Base-by-base conservation (phyloP, 2,113 vertebrate species). In the Macrotus californicus region DNA sequence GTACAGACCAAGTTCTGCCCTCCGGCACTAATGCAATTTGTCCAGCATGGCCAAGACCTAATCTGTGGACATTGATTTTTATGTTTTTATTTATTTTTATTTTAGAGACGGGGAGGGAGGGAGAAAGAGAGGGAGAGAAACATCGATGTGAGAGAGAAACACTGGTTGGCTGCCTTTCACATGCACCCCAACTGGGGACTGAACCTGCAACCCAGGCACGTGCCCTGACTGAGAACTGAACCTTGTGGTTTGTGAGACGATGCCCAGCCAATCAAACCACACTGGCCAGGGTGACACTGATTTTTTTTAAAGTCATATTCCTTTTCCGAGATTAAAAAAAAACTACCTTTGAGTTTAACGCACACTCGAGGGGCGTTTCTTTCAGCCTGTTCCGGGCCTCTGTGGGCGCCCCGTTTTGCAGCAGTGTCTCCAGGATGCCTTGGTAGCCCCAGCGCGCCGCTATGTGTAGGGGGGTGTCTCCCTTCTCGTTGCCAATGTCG, bases 381-480 rank as follows among this genome's bases (percentile, higher is more conserved):
- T 98, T 99, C 98, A 97, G 98, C 73, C 98, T 98, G 98, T 99
- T 99, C 87, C 98, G 97, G 89, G 98, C 56, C 69, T 98, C 95
- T 0, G 98, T 98, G 93, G 98, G 98, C 3, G 99, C 99, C 18
- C 99, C 99, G 0, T 99, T 99, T 96, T 99, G 99, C 96, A 99
- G 96, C 94, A 99, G 97, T 43, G 99, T 99, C 96, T 99, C 98
- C 66, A 99, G 99, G 97, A 99, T 99, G 39, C 99, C 98, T 77
- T 99, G 99, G 39, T 99, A 99, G 77, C 99, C 99, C 99, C 99
- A 99, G 1, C 99, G 99, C 0, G 99, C 98, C 22, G 99, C 99
- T 16, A 99, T 98, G 97, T 99, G 99, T 34, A 99, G 98, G 7
- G 99, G 98, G 0, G 99, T 99, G 97, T 99, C 99, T 54, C 99